phyloP scores from a whole-genome alignment of 2,113 vertebrate species.

The Ellobius talpinus region DNA sequence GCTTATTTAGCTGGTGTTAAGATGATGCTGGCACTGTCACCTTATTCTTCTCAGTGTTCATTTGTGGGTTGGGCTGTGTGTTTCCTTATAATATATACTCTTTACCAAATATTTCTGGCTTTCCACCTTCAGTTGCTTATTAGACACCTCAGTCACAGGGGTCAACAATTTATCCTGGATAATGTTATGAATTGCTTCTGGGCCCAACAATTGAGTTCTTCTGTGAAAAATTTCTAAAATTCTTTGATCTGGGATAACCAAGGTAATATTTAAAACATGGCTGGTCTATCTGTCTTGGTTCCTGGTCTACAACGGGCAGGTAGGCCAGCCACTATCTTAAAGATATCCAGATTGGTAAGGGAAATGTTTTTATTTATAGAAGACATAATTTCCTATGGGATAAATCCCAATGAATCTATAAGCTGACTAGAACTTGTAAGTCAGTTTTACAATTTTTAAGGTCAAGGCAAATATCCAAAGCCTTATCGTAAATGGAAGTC shows the following conservation, averaged over 20 bases:
- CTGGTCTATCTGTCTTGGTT: slow-evolving; percentile 9
- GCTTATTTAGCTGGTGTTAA: not conserved
- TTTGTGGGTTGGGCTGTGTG: not conserved
- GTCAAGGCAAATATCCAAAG: slow-evolving; percentile 9
- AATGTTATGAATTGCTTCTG: slow-evolving; percentile 29
- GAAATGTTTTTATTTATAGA: slow-evolving; percentile 42
- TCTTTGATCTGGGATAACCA: slow-evolving; percentile 45
- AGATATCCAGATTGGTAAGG: not conserved
- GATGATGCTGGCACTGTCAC: not conserved
- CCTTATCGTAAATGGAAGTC: not conserved
- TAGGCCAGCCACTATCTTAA: not conserved
- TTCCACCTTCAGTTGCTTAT: not conserved
- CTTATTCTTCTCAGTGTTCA: not conserved
- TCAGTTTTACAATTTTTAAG: slow-evolving; percentile 27
- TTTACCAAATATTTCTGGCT: slow-evolving; percentile 49
- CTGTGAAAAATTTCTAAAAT: slow-evolving; percentile 19
- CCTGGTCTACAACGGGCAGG: not conserved
- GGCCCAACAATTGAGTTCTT: not conserved
- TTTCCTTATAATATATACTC: slow-evolving; percentile 8
- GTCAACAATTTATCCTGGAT: slow-evolving; percentile 46
- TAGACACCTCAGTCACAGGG: not conserved
- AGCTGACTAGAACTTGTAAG: not conserved
- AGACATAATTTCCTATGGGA: not conserved
- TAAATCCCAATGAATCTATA: not conserved
- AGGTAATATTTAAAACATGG: slow-evolving; percentile 3